Evolutionary conservation across 2,888 invertebrate species (phyloP).

Genomic region (Neoaliturus tenellus): DNA sequence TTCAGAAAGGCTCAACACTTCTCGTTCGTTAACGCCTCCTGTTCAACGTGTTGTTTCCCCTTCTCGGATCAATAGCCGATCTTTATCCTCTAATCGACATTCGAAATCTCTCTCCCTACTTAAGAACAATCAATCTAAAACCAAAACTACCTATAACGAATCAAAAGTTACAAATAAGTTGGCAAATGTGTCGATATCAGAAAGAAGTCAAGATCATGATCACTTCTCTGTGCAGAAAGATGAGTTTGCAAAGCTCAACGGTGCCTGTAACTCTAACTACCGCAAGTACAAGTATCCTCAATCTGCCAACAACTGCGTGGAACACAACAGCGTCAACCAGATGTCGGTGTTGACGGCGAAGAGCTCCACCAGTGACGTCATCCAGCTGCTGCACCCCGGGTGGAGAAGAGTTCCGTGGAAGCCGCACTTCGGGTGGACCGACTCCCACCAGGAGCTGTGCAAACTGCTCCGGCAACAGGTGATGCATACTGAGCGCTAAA

Average conservation of each 20-base stretch:
- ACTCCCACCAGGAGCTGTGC: slow-evolving; percentile 10
- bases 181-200: not conserved
- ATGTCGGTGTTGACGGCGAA: not conserved
- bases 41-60: not conserved
- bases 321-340: not conserved
- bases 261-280: not conserved
- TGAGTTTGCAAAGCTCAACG: not conserved
- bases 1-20: not conserved
- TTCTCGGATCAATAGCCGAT: not conserved
- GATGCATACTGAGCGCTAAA: no score
- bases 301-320: not conserved
- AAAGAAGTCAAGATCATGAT: not conserved
- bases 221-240: not conserved
- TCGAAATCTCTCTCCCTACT: not conserved
- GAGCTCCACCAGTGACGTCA: not conserved
- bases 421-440: slow-evolving; percentile 33
- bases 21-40: not conserved
- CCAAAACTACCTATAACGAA: no score
- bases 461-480: not conserved
- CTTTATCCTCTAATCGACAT: not conserved
- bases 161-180: not conserved
- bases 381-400: not conserved
- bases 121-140: not conserved
- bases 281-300: not conserved
- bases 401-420: slow-evolving; percentile 43